Evolutionary conservation across 2,888 invertebrate species (phyloP).

Genomic region (Odiellus spinosus): DNA sequence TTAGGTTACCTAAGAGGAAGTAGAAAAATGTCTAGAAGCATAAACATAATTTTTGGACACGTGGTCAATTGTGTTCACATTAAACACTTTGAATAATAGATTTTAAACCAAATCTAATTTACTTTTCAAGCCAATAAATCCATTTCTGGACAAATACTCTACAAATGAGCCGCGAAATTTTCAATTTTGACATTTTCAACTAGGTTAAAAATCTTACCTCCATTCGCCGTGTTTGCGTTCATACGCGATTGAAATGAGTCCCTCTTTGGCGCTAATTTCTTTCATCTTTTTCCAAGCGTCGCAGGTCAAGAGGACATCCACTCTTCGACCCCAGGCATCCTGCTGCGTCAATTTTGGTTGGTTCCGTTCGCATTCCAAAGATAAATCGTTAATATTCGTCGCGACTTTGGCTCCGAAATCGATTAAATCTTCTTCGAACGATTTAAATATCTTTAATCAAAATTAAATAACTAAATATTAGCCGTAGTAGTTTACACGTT

Average conservation of each 20-base stretch:
- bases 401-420: conserved; percentile 36
- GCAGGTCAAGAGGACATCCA: conserved; percentile 36
- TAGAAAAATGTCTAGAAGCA: too few species aligned
- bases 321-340: conserved; percentile 38
- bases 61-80: too few species aligned
- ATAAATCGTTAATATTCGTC: conserved; percentile 33
- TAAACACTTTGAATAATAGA: too few species aligned
- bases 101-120: too few species aligned
- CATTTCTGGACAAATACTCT: too few species aligned
- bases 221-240: conserved; percentile 25
- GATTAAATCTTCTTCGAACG: conserved; percentile 31
- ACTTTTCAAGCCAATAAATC: too few species aligned
- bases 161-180: too few species aligned
- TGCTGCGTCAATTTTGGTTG: conserved; percentile 34
- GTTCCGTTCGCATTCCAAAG: conserved; percentile 34
- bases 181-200: background rate
- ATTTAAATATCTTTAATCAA: conserved; percentile 22
- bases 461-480: too few species aligned
- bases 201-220: conserved; percentile 25
- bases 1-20: too few species aligned
- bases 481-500: too few species aligned
- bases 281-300: conserved; percentile 38
- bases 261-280: conserved; percentile 38
- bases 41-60: too few species aligned
- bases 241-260: conserved; percentile 36